Conservation (phyloP, 2,113 vertebrate species). For the Strix uralensis region DNA sequence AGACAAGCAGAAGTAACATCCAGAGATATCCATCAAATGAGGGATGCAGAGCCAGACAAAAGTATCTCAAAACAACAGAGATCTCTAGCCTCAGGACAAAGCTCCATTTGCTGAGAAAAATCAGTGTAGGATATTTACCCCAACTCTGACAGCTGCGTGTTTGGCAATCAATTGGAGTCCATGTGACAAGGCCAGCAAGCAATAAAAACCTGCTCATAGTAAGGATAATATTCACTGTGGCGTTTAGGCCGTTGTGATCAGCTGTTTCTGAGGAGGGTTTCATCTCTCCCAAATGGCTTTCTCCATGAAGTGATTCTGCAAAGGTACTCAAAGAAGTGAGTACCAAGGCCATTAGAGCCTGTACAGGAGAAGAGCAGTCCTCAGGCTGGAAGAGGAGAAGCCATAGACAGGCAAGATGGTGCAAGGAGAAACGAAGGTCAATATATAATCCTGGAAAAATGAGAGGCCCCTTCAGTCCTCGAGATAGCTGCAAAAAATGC, state of each 20-base stretch:
- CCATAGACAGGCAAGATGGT: background rate
- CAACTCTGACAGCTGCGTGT: too few relatives aligned
- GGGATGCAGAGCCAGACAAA: background rate
- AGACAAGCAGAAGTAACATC: background rate
- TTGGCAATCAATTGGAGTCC: background rate
- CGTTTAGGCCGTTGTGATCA: background rate
- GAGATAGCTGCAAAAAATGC: fast-evolving
- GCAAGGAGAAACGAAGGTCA: background rate
- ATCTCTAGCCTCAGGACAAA: too few relatives aligned
- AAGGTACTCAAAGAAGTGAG: background rate
- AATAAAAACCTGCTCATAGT: background rate
- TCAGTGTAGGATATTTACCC: too few relatives aligned
- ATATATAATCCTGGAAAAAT: background rate
- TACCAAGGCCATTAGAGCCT: background rate
- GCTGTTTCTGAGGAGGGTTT: background rate
- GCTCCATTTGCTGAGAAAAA: too few relatives aligned
- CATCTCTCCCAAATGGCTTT: background rate
- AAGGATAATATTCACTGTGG: fast-evolving
- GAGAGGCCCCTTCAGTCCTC: background rate
- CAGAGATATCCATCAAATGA: background rate
- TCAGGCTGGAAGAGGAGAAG: background rate
- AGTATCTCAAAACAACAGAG: background rate
- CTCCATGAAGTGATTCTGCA: background rate
- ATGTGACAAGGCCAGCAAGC: background rate
- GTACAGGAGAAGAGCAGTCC: background rate